Percentiles rank a stretch among this genome's conserved stretches.
Conservation (phyloP, 2,113 vertebrate species). For the Centropus bengalensis region DNA sequence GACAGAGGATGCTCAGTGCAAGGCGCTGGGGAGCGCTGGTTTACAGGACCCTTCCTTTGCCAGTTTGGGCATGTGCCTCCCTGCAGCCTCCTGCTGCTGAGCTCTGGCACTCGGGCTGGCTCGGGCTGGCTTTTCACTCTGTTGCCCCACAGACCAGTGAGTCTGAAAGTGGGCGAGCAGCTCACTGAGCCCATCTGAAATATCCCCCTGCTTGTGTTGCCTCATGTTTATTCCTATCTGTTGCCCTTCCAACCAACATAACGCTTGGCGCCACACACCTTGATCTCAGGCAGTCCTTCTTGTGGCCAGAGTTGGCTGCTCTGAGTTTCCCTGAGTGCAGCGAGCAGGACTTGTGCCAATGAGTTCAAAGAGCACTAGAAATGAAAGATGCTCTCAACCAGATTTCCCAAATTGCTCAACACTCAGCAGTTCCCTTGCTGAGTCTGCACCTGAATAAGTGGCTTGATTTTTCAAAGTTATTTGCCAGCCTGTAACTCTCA, state of each 20-base stretch:
- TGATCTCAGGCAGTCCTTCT: accelerated
- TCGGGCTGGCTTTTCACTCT: background rate
- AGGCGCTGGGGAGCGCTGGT: background rate
- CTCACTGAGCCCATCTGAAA: accelerated
- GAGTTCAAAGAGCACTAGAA: constrained; percentile 38
- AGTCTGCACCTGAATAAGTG: constrained; percentile 57
- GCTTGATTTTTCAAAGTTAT: constrained; percentile 36
- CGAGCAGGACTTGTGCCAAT: background rate
- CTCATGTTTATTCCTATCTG: accelerated
- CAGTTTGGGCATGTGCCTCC: background rate
- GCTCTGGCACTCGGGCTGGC: background rate
- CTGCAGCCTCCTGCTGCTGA: accelerated
- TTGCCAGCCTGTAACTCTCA: background rate
- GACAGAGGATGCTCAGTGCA: background rate
- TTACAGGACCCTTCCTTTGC: background rate
- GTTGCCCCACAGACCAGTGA: accelerated
- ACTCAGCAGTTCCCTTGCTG: constrained; percentile 53
- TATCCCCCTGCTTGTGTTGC: background rate
- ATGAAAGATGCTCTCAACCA: constrained; percentile 22
- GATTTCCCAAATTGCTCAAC: constrained; percentile 42
- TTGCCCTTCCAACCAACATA: background rate
- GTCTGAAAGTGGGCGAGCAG: accelerated
- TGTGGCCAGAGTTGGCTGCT: background rate
- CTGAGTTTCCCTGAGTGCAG: background rate
- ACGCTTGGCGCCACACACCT: background rate